Conservation (phyloP, 2,113 vertebrate species). For the Labeo rohita region DNA sequence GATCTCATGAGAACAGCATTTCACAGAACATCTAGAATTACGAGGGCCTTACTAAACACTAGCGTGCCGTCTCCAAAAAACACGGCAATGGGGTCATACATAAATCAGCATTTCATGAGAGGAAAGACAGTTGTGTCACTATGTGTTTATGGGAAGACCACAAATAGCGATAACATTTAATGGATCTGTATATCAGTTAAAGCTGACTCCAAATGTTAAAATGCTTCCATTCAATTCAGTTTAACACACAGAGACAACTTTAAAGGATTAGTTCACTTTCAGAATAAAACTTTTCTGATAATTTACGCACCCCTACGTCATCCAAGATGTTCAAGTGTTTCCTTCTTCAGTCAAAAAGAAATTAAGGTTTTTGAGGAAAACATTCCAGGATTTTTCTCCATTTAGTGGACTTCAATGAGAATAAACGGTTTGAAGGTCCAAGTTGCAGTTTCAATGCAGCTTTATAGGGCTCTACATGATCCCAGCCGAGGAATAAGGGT, state of each 20-base stretch:
- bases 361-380: too few species aligned
- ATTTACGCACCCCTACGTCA: too few species aligned
- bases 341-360: too few species aligned
- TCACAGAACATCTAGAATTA: conserved; percentile 43
- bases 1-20: conserved; percentile 32
- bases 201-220: background rate
- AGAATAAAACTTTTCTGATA: too few species aligned
- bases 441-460: too few species aligned
- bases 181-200: background rate
- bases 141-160: background rate
- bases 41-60: conserved; percentile 35
- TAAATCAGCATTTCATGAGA: conserved; percentile 33
- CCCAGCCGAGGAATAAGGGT: too few species aligned
- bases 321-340: too few species aligned
- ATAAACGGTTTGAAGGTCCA: too few species aligned
- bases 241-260: background rate
- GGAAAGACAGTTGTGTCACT: background rate
- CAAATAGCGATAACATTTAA: background rate
- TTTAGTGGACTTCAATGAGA: too few species aligned
- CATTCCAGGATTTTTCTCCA: too few species aligned
- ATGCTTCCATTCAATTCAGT: background rate
- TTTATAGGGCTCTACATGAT: too few species aligned
- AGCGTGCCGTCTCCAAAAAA: conserved; percentile 34
- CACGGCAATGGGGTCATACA: conserved; percentile 14
- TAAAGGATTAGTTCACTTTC: too few species aligned